A percentile compares a stretch with the other conserved stretches of the same genome.
phyloP scores from a whole-genome alignment of 2,888 invertebrate species.

The Drosophila pseudotalamancana region DNA sequence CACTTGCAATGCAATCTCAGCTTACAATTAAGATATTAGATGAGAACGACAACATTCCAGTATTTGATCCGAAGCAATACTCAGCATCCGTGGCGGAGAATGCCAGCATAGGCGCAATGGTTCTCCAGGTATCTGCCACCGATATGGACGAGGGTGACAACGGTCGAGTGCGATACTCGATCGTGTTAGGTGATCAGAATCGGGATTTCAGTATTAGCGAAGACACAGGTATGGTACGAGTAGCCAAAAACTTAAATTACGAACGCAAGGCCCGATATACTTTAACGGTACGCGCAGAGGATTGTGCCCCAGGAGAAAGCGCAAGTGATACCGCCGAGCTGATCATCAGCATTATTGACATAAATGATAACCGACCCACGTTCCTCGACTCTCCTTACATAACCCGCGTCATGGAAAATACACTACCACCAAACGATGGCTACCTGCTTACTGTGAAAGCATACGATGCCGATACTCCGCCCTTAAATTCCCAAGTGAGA shows the following conservation, averaged over 20 bases:
- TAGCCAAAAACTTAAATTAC: slow-evolving; percentile 96
- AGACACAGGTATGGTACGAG: slow-evolving; percentile 94
- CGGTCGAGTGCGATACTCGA: slow-evolving; percentile 96
- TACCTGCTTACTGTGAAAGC: slow-evolving; percentile 93
- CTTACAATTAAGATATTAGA: slow-evolving; percentile 91
- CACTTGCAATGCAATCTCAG: slow-evolving; percentile 88
- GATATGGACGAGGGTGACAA: slow-evolving; percentile 95
- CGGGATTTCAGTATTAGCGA: slow-evolving; percentile 96
- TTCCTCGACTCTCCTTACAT: slow-evolving; percentile 97
- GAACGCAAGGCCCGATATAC: slow-evolving; percentile 94
- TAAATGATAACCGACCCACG: slow-evolving; percentile 97
- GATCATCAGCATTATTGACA: slow-evolving; percentile 93
- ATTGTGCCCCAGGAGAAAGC: slow-evolving; percentile 89
- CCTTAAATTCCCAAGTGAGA: slow-evolving; percentile 94
- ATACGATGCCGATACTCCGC: slow-evolving; percentile 95
- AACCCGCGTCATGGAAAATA: slow-evolving; percentile 96
- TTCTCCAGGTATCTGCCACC: slow-evolving; percentile 94
- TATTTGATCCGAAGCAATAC: slow-evolving; percentile 95
- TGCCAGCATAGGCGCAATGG: slow-evolving; percentile 96
- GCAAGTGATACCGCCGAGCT: slow-evolving; percentile 92
- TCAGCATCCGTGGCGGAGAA: slow-evolving; percentile 96
- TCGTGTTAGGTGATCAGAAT: slow-evolving; percentile 94
- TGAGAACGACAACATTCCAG: slow-evolving; percentile 95
- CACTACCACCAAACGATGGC: slow-evolving; percentile 91
- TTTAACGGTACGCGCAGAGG: slow-evolving; percentile 94